phyloP scores from a whole-genome alignment of 2,113 vertebrate species.

The Phalacrocorax brasilianus region DNA sequence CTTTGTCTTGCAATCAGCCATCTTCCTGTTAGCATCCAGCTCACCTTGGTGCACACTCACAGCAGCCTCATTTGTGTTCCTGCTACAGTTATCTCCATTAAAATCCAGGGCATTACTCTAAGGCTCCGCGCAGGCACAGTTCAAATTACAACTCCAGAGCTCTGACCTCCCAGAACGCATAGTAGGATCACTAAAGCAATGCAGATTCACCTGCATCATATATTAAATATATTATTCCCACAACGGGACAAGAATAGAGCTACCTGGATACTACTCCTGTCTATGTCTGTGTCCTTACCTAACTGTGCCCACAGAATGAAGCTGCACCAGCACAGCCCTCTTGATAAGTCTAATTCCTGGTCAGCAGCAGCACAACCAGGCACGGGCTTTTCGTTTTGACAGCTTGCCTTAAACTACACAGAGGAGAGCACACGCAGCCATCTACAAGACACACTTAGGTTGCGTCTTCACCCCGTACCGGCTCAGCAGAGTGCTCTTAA shows the following conservation, averaged over 20 bases:
- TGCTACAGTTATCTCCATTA: background rate
- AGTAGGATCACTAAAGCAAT: background rate
- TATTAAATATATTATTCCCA: background rate
- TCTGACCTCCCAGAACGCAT: background rate
- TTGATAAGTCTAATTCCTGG: background rate
- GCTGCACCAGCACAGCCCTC: background rate
- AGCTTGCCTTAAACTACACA: background rate
- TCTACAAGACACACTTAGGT: background rate
- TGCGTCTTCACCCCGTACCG: background rate
- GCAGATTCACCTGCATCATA: background rate
- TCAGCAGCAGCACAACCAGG: background rate
- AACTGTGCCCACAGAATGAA: background rate
- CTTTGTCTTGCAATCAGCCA: conserved; percentile 51
- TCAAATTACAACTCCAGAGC: background rate
- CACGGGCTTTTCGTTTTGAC: background rate
- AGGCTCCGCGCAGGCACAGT: background rate
- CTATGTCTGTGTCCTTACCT: background rate
- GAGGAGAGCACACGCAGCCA: background rate
- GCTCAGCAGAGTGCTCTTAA: background rate
- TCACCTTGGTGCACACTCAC: background rate
- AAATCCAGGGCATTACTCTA: background rate
- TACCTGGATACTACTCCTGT: background rate
- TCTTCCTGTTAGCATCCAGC: conserved; percentile 47
- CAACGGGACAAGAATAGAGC: background rate
- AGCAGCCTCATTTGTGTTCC: background rate